Base-by-base conservation (phyloP, 2,113 vertebrate genomes). In the Mus pahari region DNA sequence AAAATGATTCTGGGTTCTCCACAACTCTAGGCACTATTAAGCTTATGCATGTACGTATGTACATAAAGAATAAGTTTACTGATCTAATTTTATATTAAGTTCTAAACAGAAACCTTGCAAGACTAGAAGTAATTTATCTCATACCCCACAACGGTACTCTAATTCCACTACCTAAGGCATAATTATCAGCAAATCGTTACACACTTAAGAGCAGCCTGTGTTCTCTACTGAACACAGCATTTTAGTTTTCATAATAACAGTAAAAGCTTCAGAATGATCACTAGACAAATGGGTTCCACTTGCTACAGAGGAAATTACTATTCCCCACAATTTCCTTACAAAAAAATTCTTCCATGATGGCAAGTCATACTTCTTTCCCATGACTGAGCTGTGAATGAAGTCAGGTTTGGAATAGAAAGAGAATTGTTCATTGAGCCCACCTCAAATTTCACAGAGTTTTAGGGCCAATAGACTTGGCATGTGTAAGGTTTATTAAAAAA, bases 211-310 rank as follows among this genome's bases (percentile, higher is more conserved):
- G 48, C 48, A 74, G 39, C 36, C 66, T 83, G 1, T 64, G 42
- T 82, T 92, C 74, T 82, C 82, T 96, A 48, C 91, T 90, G 90
- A 91, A 62, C 13, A n/a, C 53, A 83, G 39, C 24, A 82, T 28
- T 89, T 89, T 12, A 39, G 8, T 96, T 95, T 97, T n/a, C 55
- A 92, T 48, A 94, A 89, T 86, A 90, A 88, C 74, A 81, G 79
- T 33, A 83, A 82, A 88, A 86, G 50, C 24, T 92, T 94, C 90
- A 86, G 66, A 94, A 94, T 92, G 79, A 86, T 81, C 66, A 86
- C 28, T 64, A 96, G 19, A 77, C 31, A 96, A 95, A 91, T 86
- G 39, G 45, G 53, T 78, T 93, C 73, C 42, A 87, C 62, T 87
- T 78, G 24, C 19, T 93, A 33, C 64, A 93, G 26, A 90, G 48